These are phyloP conservation scores for Phaedon cochleariae DNA, from an alignment of 2,888 invertebrate species.

Conservation along the genomic window DNA sequence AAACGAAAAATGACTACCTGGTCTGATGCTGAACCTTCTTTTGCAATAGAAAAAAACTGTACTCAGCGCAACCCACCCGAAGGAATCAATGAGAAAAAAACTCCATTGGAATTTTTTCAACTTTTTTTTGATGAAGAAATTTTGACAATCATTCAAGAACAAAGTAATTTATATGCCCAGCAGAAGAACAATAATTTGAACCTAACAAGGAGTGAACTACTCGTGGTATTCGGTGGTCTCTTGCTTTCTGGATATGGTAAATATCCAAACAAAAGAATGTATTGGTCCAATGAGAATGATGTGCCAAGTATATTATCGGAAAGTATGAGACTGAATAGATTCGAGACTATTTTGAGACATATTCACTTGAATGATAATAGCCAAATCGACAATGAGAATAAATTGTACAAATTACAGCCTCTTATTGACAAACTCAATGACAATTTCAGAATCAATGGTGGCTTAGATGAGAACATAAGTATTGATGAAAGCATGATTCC, in stretches of 20 bases:
- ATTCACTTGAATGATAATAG: constrained; percentile 30
- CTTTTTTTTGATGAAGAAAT: constrained; percentile 31
- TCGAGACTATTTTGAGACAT: constrained; percentile 27
- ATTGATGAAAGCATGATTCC: not conserved
- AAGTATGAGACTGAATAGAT: constrained; percentile 32
- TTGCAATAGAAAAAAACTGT: not conserved
- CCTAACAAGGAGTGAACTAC: constrained; percentile 25
- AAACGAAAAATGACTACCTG: constrained; percentile 4
- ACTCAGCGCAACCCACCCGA: constrained; percentile 2
- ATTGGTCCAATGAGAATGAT: constrained; percentile 27
- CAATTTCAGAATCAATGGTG: not conserved
- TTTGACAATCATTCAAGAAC: constrained; percentile 11
- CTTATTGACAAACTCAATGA: too few relatives aligned
- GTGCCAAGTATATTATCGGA: constrained; percentile 29
- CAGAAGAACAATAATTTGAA: constrained; percentile 33
- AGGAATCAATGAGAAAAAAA: not conserved
- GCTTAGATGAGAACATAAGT: not conserved
- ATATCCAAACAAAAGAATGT: constrained; percentile 37
- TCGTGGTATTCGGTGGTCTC: constrained; percentile 30
- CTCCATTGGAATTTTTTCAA: not conserved
- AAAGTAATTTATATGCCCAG: constrained; percentile 25
- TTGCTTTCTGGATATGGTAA: constrained; percentile 34
- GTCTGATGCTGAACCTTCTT: not conserved
- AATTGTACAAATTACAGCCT: too few relatives aligned
- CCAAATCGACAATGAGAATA: not conserved